phyloP scores from a whole-genome alignment of 1,140 invertebrate genomes.

The Eubasilissa regina region DNA sequence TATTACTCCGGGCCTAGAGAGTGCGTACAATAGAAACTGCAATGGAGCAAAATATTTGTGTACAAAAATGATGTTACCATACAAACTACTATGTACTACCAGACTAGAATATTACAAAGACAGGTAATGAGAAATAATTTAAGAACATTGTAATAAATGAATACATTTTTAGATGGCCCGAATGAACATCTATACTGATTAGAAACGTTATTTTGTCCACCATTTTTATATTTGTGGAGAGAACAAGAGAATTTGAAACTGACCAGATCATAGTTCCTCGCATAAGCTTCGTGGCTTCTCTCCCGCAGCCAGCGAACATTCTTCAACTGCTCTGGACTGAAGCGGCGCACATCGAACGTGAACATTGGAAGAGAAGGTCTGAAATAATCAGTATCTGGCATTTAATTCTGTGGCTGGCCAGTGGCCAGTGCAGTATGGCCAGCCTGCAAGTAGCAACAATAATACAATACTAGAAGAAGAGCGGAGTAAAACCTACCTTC shows the following conservation, averaged over 20 bases:
- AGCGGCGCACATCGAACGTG: conserved; percentile 86
- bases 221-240: too few relatives aligned
- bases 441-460: background rate
- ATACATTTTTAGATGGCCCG: too few relatives aligned
- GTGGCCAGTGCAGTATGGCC: background rate
- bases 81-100: too few relatives aligned
- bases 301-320: conserved; percentile 84
- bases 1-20: too few relatives aligned
- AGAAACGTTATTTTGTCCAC: too few relatives aligned
- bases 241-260: background rate
- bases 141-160: too few relatives aligned
- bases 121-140: too few relatives aligned
- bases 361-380: conserved; percentile 90
- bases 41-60: too few relatives aligned
- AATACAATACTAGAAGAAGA: background rate
- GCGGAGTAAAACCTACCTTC: conserved; percentile 68
- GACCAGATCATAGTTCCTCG: conserved; percentile 86
- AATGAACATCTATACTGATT: too few relatives aligned
- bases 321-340: conserved; percentile 79
- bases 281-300: conserved; percentile 89
- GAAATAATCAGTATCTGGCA: conserved; percentile 33
- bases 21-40: too few relatives aligned
- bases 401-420: background rate
- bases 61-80: too few relatives aligned
- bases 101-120: too few relatives aligned